Evolutionary conservation across 2,888 invertebrate species (phyloP).

Genomic region (Dasypolia templi): DNA sequence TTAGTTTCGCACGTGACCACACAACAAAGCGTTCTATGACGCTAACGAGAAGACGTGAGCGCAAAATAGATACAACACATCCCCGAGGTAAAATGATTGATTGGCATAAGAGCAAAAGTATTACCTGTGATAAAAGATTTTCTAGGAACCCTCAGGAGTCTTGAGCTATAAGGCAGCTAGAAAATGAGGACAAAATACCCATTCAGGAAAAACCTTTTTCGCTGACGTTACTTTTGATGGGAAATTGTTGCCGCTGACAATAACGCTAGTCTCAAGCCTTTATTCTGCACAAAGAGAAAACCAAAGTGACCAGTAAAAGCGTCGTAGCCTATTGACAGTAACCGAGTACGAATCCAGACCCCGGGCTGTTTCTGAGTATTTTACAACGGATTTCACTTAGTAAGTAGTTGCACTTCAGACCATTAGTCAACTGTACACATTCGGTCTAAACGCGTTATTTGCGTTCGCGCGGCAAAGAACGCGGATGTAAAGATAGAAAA

Average conservation of each 20-base stretch:
- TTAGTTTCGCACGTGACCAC: constrained; percentile 18
- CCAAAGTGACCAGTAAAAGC: no score
- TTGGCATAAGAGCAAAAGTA: constrained; percentile 25
- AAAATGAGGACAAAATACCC: constrained; percentile 10
- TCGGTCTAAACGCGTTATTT: no score
- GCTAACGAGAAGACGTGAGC: constrained; percentile 38
- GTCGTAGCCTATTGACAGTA: no score
- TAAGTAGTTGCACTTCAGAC: no score
- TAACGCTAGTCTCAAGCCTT: background rate
- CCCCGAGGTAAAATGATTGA: constrained; percentile 51
- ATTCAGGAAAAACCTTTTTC: background rate
- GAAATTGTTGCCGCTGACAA: background rate
- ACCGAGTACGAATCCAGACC: background rate
- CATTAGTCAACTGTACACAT: no score
- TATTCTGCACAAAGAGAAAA: background rate
- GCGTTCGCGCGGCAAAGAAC: no score
- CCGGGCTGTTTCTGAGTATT: background rate
- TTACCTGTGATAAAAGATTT: constrained; percentile 37
- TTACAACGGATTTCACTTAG: no score
- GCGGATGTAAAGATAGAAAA: no score
- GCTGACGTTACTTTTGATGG: background rate
- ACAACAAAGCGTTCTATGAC: constrained; percentile 30
- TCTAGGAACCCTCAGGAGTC: constrained; percentile 16
- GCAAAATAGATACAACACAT: constrained; percentile 48
- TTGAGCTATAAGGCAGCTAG: background rate